Percentiles rank a stretch among this genome's conserved stretches.
phyloP scores from a whole-genome alignment of 2,113 vertebrate genomes.

The Bos javanicus region DNA sequence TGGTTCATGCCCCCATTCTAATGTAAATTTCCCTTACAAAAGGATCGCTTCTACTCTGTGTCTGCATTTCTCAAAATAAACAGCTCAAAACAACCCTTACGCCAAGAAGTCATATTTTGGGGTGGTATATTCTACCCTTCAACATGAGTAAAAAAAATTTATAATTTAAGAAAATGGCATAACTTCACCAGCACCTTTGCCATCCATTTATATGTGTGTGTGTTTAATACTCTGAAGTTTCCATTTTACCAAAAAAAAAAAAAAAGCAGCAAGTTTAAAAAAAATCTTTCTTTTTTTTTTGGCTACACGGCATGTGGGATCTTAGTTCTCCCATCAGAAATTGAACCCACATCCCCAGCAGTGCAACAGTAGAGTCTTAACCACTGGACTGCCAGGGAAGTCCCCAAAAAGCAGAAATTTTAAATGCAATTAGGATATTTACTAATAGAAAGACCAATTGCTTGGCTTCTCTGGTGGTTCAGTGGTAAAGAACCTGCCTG shows the following conservation, averaged over 20 bases:
- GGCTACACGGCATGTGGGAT: background rate
- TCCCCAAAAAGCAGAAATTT: background rate
- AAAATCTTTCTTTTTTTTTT: background rate
- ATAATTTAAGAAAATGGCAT: background rate
- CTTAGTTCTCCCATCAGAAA: background rate
- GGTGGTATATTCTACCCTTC: background rate
- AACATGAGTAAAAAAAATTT: background rate
- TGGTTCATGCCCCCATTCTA: background rate
- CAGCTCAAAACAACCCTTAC: background rate
- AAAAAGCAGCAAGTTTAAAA: background rate
- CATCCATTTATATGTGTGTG: background rate
- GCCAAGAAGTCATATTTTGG: background rate
- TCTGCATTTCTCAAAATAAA: background rate
- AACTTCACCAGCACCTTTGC: background rate
- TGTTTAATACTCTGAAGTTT: background rate
- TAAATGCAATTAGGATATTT: background rate
- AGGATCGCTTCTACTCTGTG: background rate
- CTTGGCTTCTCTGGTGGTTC: background rate
- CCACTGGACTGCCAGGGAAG: background rate
- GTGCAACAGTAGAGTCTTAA: background rate
- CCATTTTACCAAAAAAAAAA: background rate
- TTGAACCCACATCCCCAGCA: background rate
- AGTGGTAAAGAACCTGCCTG: background rate
- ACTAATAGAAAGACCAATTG: background rate
- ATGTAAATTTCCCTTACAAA: background rate